Evolutionary conservation across 1,140 invertebrate genomes (phyloP), one percentile per base, ranked within the genome.

Genomic region (Octopus bimaculoides): DNA sequence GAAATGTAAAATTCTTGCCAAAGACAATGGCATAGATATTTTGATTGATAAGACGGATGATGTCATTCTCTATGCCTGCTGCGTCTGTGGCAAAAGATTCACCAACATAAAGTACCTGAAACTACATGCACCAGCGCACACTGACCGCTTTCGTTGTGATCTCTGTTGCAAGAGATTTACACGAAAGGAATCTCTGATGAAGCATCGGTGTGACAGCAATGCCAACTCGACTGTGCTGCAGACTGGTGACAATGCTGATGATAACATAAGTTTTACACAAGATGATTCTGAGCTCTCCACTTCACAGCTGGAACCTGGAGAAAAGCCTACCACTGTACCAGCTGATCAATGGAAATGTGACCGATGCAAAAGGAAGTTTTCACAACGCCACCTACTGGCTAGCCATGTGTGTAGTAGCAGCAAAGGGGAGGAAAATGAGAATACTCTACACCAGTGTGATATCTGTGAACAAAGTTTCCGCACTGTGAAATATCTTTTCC

Each of bases 391-490:
- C 53, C 77, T 82, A 20, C 77, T 82, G 52, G 56, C 77, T 17
- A 79, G 80, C 12, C 81, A 82, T 56, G 71, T 54, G 10, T 82
- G 81, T 80, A 26, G 55, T 53, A 69, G 56, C 71, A 56, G 5
- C 17, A n/a, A 78, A 20, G 52, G 69, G 5, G 41, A 54, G 10
- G 53, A 69, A 5, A n/a, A 54, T 17, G 78, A 78, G 9, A 20
- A 17, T 41, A 4, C 41, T 17, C 52, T 54, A 12, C 69, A 74
- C 10, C 77, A 79, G 52, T 93, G 92, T 88, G 92, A 92, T 85
- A 92, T 92, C 78, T 93, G 92, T 84, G 84, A 90, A 41, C 92
- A 92, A 81, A 83, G 83, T 10, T 92, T 92, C 86, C 84, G 85
- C 12, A 91, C 87, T 73, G 85, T 89, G 52, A 89, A 89, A 78